Percentiles rank a stretch among this genome's conserved stretches.
These are phyloP conservation scores for Acronicta psi DNA, from an alignment of 2,888 invertebrate genomes.

Conservation along the genomic window DNA sequence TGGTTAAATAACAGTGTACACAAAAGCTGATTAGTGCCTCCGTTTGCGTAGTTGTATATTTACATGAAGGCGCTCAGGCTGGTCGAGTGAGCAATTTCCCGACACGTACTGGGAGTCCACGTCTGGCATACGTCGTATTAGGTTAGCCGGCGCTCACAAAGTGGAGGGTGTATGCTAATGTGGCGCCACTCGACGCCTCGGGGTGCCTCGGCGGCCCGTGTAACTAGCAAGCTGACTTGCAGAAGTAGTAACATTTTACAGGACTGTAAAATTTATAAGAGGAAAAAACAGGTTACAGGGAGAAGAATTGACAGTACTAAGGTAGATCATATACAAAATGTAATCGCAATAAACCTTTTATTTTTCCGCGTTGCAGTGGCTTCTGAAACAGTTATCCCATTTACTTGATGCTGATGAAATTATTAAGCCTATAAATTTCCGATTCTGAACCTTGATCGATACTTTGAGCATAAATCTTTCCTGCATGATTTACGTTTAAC, in stretches of 20 bases:
- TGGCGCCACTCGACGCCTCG: constrained; percentile 63
- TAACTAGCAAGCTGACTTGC: neutral
- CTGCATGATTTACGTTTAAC: too few species aligned
- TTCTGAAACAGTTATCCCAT: too few species aligned
- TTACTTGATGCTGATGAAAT: too few species aligned
- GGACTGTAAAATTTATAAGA: neutral
- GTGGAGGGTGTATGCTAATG: constrained; percentile 77
- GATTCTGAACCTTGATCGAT: too few species aligned
- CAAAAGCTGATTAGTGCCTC: constrained; percentile 27
- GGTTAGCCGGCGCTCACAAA: constrained; percentile 70
- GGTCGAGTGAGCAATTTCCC: constrained; percentile 58
- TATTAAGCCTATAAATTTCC: too few species aligned
- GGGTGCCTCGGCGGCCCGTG: constrained; percentile 39
- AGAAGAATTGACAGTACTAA: too few species aligned
- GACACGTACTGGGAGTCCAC: constrained; percentile 66
- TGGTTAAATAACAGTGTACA: constrained; percentile 16
- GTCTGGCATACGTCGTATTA: constrained; percentile 74
- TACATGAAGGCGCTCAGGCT: constrained; percentile 19
- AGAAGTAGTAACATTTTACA: neutral
- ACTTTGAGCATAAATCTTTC: too few species aligned
- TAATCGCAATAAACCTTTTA: too few species aligned
- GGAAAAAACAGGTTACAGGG: too few species aligned
- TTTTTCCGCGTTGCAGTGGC: too few species aligned
- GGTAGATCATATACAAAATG: too few species aligned
- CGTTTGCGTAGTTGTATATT: constrained; percentile 4